phyloP scores from a whole-genome alignment of 2,888 invertebrate species.

The Anodontia alba region DNA sequence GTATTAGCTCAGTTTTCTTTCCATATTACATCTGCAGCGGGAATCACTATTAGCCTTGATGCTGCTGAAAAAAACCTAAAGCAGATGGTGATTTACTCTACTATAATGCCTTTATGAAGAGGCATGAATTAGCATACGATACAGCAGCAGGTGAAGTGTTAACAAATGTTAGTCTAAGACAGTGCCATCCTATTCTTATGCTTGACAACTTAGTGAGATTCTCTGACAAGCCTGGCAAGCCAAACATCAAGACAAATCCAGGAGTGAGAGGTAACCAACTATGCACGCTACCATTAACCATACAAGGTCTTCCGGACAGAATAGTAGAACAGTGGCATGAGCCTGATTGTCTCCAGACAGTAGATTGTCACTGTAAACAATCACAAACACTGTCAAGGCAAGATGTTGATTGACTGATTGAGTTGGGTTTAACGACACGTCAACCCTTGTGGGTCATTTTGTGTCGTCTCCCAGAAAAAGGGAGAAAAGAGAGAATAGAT shows the following conservation, averaged over 20 bases:
- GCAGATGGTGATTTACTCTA: conserved; percentile 35
- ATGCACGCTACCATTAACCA: conserved; percentile 53
- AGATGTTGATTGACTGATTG: too few relatives aligned
- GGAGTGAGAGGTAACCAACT: conserved; percentile 26
- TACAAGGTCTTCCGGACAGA: conserved; percentile 40
- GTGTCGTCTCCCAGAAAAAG: too few relatives aligned
- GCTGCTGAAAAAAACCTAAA: conserved; percentile 30
- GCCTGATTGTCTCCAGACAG: conserved; percentile 25
- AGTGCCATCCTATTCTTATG: conserved; percentile 41
- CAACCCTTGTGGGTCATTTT: too few relatives aligned
- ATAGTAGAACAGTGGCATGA: conserved; percentile 43
- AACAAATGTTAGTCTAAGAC: conserved; percentile 9
- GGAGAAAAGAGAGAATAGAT: too few relatives aligned
- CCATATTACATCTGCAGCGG: conserved; percentile 28
- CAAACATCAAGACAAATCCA: conserved; percentile 27
- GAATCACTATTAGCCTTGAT: conserved; percentile 25
- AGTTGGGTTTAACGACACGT: too few relatives aligned
- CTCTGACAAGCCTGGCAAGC: conserved; percentile 26
- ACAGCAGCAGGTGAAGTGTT: neutral
- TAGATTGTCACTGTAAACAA: neutral
- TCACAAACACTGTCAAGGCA: neutral
- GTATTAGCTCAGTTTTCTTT: conserved; percentile 42
- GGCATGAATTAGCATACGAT: conserved; percentile 12
- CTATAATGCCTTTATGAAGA: conserved; percentile 46
- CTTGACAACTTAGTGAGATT: conserved; percentile 42